Evolutionary conservation across 2,888 invertebrate species (phyloP).

Genomic region (Neoascia interrupta): DNA sequence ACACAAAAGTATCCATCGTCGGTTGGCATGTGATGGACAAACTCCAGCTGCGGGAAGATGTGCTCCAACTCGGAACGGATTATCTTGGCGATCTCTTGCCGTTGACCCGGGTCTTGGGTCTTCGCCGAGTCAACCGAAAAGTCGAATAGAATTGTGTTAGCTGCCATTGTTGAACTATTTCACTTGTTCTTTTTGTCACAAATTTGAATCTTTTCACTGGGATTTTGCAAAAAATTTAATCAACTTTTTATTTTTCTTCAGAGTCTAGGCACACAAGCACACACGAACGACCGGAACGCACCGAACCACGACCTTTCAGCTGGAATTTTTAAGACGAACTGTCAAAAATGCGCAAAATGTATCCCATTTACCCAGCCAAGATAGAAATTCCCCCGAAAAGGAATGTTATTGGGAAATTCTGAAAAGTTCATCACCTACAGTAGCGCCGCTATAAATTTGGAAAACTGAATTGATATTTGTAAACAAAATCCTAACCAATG

Average conservation of each 20-base stretch:
- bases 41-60: slow-evolving; percentile 86
- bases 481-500: too few species aligned
- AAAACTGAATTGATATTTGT: background rate
- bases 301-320: background rate
- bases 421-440: background rate
- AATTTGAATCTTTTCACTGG: slow-evolving; percentile 3
- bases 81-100: slow-evolving; percentile 84
- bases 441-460: too few species aligned
- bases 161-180: slow-evolving; percentile 83
- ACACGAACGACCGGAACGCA: background rate
- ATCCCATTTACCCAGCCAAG: background rate
- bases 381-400: background rate
- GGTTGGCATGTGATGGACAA: slow-evolving; percentile 84
- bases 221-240: too few species aligned
- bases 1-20: slow-evolving; percentile 87
- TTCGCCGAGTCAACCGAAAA: slow-evolving; percentile 87
- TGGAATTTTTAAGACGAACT: slow-evolving; percentile 40
- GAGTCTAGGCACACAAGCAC: background rate
- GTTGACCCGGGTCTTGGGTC: slow-evolving; percentile 84
- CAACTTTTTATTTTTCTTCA: too few species aligned
- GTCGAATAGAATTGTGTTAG: slow-evolving; percentile 89
- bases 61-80: slow-evolving; percentile 86
- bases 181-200: background rate
- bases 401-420: slow-evolving; percentile 14
- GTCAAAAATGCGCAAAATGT: slow-evolving; percentile 39